These are phyloP conservation scores for Lingula anatina DNA, from an alignment of 2,888 invertebrate genomes.

Conservation along the genomic window DNA sequence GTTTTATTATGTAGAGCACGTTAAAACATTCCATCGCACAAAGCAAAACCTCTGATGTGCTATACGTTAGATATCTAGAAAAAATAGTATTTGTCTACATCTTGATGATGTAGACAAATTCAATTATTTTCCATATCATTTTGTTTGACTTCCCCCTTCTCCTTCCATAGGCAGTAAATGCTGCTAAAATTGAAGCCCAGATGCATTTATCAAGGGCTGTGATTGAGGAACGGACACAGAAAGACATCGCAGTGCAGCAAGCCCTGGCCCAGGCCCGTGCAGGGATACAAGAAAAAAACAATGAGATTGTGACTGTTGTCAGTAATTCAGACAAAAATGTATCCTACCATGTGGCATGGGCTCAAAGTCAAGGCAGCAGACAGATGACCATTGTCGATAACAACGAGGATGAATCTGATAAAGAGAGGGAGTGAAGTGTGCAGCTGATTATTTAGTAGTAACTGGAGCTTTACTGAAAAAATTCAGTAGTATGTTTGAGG, in stretches of 20 bases:
- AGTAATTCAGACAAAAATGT: constrained; percentile 27
- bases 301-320: constrained; percentile 35
- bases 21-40: no score
- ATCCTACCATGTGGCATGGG: constrained; percentile 26
- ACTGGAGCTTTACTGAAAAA: background rate
- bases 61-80: no score
- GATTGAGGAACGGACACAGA: constrained; percentile 46
- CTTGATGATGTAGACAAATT: no score
- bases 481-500: no score
- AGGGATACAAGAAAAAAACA: constrained; percentile 39
- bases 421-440: constrained; percentile 5
- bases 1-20: no score
- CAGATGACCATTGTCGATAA: constrained; percentile 23
- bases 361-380: constrained; percentile 9
- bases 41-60: no score
- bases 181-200: constrained; percentile 45
- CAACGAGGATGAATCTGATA: constrained; percentile 19
- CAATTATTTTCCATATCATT: no score
- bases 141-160: no score
- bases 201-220: constrained; percentile 41
- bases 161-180: constrained; percentile 44
- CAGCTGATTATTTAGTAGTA: background rate
- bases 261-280: constrained; percentile 38
- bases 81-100: no score
- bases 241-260: constrained; percentile 47